Conservation (phyloP, 2,888 invertebrate species). For the Andricus curvator region DNA sequence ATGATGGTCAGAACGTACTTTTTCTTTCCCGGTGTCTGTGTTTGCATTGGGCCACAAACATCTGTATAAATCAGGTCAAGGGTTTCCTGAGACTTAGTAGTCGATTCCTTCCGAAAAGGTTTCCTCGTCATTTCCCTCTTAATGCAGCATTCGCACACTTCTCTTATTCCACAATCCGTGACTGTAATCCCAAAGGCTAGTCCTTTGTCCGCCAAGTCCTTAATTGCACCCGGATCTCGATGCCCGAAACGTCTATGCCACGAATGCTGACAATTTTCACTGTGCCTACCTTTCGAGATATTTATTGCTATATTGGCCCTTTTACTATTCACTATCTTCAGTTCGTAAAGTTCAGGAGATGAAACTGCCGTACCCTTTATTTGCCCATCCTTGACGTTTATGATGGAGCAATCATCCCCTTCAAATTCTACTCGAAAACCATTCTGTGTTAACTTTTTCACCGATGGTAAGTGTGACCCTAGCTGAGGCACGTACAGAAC, state of each 20-base stretch:
- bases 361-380: neutral
- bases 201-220: slow-evolving; percentile 9
- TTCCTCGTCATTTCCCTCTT: slow-evolving; percentile 43
- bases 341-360: too few species aligned
- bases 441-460: neutral
- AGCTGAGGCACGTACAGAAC: neutral
- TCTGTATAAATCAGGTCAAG: slow-evolving; percentile 58
- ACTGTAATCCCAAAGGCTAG: slow-evolving; percentile 38
- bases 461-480: slow-evolving; percentile 1
- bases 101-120: slow-evolving; percentile 55
- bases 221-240: slow-evolving; percentile 46
- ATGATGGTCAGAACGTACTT: slow-evolving; percentile 39
- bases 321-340: neutral
- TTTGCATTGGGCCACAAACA: slow-evolving; percentile 61
- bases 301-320: neutral
- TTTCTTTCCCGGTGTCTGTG: slow-evolving; percentile 51
- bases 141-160: slow-evolving; percentile 54
- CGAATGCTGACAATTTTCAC: slow-evolving; percentile 52
- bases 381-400: neutral
- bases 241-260: slow-evolving; percentile 54
- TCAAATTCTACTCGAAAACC: neutral
- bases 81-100: slow-evolving; percentile 43
- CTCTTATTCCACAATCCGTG: slow-evolving; percentile 53
- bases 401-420: neutral
- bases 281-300: neutral